Evolutionary conservation across 2,113 vertebrate genomes (phyloP), one percentile per base, ranked within the genome.

Genomic region (Oncorhynchus gorbuscha): DNA sequence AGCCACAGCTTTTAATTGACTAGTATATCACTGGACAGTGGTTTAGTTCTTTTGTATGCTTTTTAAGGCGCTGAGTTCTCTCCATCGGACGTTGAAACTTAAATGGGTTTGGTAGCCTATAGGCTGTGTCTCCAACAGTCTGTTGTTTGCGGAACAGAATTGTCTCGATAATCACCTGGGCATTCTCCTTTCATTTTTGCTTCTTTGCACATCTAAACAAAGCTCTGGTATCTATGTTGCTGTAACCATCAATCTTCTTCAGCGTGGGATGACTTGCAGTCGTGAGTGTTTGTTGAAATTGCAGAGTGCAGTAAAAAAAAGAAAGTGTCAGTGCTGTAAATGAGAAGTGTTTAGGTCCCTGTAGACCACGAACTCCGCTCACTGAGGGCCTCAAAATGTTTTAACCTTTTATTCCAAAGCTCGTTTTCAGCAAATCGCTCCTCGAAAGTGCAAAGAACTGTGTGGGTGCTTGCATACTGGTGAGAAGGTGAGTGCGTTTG

Each of bases 221-320:
- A 76, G 71, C 59, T 51, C 39, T 67, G 14, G 5, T 48, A 67
- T 78, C 69, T 84, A 71, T 71, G 72, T 30, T 24, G 13, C 68
- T 6, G 69, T 83, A 86, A 84, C 76, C 74, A 84, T 89, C 84
- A 79, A 78, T 90, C 86, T 85, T 82, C 82, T 71, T 61, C 62
- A 80, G 73, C 72, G 64, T 69, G 59, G 30, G 76, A 74, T 81
- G 76, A 77, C 79, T 73, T 48, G 26, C 75, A 76, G 18, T 76
- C 73, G 45, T 30, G 73, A 64, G 78, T 83, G 78, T 72, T 86
- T 76, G 82, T 84, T n/a, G 71, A 71, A 74, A 89, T 77, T 81
- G 87, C 86, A 86, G 86, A 91, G 89, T 12, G 3, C 81, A 83
- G 84, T 45, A 11, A 9, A 45, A 28, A 28, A 28, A 28, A 28